Base-by-base conservation (phyloP, 2,797 vertebrate genomes). In the Streptopelia turtur region DNA sequence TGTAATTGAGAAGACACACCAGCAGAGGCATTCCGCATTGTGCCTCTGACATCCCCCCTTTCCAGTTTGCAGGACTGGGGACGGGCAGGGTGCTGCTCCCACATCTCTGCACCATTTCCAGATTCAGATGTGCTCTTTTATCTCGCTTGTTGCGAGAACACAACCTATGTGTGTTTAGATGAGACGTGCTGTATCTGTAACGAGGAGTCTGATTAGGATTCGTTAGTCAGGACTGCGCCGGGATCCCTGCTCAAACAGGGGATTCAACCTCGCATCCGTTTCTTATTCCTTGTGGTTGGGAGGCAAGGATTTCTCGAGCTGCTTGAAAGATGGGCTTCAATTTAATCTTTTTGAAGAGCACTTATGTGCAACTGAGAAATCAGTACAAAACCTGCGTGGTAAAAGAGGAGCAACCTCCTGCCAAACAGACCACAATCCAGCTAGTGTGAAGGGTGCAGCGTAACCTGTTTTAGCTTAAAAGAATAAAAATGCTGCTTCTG, bases 21-120 rank as follows among this genome's bases (percentile, higher is more conserved):
- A 57, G 24, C 33, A 61, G 14, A 76, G 28, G 5, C 8, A 4
- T 69, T 69, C 35, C n/a, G 45, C 9, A 1, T 11, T 11, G 27
- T 11, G 3, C 37, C 28, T 31, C 24, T 30, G 5, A 15, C 10
- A 4, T 0, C 18, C 33, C 22, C 11, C 41, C 24, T 18, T 18
- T 25, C 17, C 37, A 18, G 39, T 24, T 10, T 20, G 37, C 66
- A 24, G 0, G 10, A 22, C 13, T 0, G 4, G 21, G n/a, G 22
- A 60, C 10, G 16, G 52, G 28, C 70, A 50, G 55, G 70, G 23
- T 61, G 37, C 60, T n/a, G 5, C 39, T 68, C 52, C 20, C 1
- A 2, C 45, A 7, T 16, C 28, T 64, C 45, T 6, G 35, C 27
- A 0, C 4, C 4, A 13, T 20, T 31, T 53, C 33, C 39, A 59